Conservation (phyloP, 2,797 vertebrate genomes). For the Myripristis jacobus region DNA sequence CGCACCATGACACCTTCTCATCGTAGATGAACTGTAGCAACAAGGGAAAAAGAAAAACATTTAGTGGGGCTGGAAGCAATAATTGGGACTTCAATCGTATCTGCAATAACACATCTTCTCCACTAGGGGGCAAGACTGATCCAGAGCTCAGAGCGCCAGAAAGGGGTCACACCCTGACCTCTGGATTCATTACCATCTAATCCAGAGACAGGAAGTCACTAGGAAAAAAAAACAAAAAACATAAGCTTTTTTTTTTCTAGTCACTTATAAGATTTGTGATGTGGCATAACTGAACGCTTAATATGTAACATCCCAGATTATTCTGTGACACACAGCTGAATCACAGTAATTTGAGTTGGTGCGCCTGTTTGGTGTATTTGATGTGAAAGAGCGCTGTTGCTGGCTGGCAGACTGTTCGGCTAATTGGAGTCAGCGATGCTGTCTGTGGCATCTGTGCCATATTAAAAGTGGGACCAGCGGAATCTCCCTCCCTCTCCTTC, state of each 20-base stretch:
- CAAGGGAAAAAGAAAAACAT: slow-evolving; percentile 49
- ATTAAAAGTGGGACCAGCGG: not conserved
- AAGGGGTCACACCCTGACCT: slow-evolving; percentile 15
- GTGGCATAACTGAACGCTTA: not conserved
- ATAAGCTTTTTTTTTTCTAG: not conserved
- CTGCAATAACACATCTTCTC: slow-evolving; percentile 19
- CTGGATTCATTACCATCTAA: slow-evolving; percentile 17
- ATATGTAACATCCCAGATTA: not conserved
- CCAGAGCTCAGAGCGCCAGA: slow-evolving; percentile 6
- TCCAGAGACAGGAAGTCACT: not conserved
- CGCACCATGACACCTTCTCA: slow-evolving; percentile 93
- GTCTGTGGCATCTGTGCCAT: not conserved
- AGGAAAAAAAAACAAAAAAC: not conserved
- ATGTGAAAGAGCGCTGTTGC: not conserved
- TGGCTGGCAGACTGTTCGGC: not conserved
- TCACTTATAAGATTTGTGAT: not conserved
- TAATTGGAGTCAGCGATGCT: slow-evolving; percentile 25
- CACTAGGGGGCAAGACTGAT: slow-evolving; percentile 54
- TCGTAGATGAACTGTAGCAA: slow-evolving; percentile 93
- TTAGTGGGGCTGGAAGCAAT: not conserved
- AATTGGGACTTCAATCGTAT: not conserved
- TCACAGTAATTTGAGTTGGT: not conserved
- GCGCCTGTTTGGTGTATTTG: slow-evolving; percentile 6
- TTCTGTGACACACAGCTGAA: not conserved
- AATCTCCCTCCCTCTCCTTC: not conserved